Base-by-base conservation (phyloP, 2,888 invertebrate species). In the Nymphalis polychloros region DNA sequence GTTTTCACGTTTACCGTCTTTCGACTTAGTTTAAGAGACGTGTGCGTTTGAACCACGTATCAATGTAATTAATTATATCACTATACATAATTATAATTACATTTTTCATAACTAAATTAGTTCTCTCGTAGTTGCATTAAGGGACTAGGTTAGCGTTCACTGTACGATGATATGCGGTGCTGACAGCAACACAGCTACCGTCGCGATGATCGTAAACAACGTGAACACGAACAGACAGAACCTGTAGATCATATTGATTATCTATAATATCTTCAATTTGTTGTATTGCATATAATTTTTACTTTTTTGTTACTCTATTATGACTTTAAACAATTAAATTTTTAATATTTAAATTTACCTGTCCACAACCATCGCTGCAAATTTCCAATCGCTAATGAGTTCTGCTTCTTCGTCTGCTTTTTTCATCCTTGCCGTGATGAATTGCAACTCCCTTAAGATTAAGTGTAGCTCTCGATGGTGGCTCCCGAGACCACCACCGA, bases 301-400 rank as follows among this genome's bases (percentile, higher is more conserved):
- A 27, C 1, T 10, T 19, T 2, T 17, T 27, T 52, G 0, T 23
- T 16, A 13, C 17, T n/a, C 17, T 17, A 16, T 27, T n/a, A 31
- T 2, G 23, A 50, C 16, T 31, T 55, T 27, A 27, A 53, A 2
- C 13, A 50, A 8, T 50, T 35, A 13, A 35, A 35, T 8, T 19
- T 8, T 35, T 41, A 3, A 57, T 27, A 23, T 17, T 17, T 35
- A 41, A n/a, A 71, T 78, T 85, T 74, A 95, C 94, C 97, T 96
- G 93, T 99, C 98, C 86, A 99, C 98, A 86, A 98, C 98, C 97
- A 98, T 98, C 76, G 98, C 98, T 68, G 98, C 98, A 88, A 98
- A 99, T 89, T 98, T 98, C 98, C 98, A 98, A 89, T 99, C 98
- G 90, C 97, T 97, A 80, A 97, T 97, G 77, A 97, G 94, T 86